Evolutionary conservation across 2,888 invertebrate species (phyloP), one percentile per base, ranked within the genome.

Genomic region (Entomobrya multifasciata): DNA sequence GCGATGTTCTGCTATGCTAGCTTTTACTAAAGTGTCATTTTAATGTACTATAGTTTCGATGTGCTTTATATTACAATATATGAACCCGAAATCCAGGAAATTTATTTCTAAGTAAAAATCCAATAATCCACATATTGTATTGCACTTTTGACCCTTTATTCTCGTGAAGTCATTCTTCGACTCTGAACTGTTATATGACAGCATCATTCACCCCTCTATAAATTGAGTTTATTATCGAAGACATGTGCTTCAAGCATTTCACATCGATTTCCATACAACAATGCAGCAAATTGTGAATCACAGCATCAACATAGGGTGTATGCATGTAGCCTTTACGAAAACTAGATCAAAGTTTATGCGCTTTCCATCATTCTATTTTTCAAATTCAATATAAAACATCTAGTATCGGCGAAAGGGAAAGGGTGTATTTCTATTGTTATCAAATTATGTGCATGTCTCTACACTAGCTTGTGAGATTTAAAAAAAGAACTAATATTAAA

Each of bases 371-470:
- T 76, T 11, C 57, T 25, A 57, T 22, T 76, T n/a, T n/a, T 57
- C 8, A 41, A 76, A 76, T 55, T n/a, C 55, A 57, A 76, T 74
- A 49, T 76, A 2, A 20, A 57, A 25, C 10, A 57, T 11, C 10
- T 22, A 57, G 0, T 5, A 57, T 22, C 6, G 0, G 2, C 0
- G 20, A 2, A 49, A 13, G n/a, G 49, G n/a, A 49, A 13, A 49
- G 15, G n/a, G n/a, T 15, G n/a, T 49, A 13, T 15, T 3, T 49
- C n/a, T 49, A 13, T 15, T 49, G 8, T 49, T 49, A n/a, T 49
- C 49, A n/a, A 49, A 6, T 8, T 36, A 36, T 36, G 36, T 8
- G 8, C 36, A 36, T 36, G 36, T 8, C 36, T 36, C 36, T 36
- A 36, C 5, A 4, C 4, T 36, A 6, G 4, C 8, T 36, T 36